Conservation (phyloP, 2,797 vertebrate species). For the Enteromius afrohamiltoni region DNA sequence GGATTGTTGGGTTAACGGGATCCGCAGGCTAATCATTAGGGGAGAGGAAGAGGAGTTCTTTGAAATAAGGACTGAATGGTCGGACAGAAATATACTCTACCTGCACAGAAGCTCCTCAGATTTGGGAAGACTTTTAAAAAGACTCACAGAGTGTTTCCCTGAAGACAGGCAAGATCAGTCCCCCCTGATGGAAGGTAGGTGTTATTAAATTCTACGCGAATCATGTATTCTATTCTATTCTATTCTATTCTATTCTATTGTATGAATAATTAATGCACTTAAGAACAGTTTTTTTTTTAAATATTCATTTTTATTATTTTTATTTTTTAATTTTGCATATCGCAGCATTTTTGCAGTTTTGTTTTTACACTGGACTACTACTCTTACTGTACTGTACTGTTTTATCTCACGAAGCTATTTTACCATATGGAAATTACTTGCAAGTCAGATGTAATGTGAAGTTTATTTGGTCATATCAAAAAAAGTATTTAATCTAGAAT, state of each 20-base stretch:
- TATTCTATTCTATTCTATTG: neutral
- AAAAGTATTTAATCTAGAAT: neutral
- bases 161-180: conserved; percentile 87
- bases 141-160: conserved; percentile 89
- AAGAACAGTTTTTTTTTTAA: neutral
- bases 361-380: neutral
- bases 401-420: neutral
- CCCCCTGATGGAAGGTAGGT: conserved; percentile 88
- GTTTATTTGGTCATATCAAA: neutral
- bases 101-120: conserved; percentile 92
- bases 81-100: conserved; percentile 94
- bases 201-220: neutral
- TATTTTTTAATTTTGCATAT: neutral
- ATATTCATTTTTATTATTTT: no score
- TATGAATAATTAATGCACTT: neutral
- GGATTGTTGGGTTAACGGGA: conserved; percentile 97
- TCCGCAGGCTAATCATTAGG: conserved; percentile 90
- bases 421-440: neutral
- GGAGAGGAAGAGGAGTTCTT: conserved; percentile 97
- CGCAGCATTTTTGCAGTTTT: neutral
- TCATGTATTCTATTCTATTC: neutral
- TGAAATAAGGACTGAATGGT: conserved; percentile 97
- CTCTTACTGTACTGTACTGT: neutral
- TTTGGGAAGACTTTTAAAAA: conserved; percentile 86
- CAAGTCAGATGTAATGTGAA: neutral